A percentile compares a stretch with the other conserved stretches of the same genome.
Evolutionary conservation across 2,797 vertebrate species (phyloP).

Genomic region (Artibeus jamaicensis): DNA sequence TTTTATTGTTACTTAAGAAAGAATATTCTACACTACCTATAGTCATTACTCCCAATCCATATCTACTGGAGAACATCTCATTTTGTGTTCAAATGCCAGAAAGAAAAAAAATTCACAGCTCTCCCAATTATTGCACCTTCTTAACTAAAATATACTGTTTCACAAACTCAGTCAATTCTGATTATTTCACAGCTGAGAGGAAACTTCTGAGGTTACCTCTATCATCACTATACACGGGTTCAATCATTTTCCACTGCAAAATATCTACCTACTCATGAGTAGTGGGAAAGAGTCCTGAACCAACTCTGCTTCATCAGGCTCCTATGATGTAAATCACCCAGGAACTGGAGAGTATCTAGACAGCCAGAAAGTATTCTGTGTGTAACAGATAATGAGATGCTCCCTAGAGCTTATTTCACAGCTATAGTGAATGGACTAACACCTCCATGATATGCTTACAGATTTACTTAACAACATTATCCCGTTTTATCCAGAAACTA

Average conservation of each 20-base stretch:
- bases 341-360: background rate
- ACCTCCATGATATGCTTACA: background rate
- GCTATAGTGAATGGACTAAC: background rate
- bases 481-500: background rate
- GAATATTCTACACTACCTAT: background rate
- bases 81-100: background rate
- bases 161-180: background rate
- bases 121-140: background rate
- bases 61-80: background rate
- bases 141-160: constrained; percentile 9
- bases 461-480: constrained; percentile 21
- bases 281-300: background rate
- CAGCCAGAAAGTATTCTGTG: background rate
- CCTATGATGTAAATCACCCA: background rate
- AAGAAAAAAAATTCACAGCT: background rate
- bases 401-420: background rate
- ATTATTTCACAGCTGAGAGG: background rate
- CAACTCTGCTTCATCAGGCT: background rate
- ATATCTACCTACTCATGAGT: background rate
- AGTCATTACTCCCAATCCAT: background rate
- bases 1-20: background rate
- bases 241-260: background rate
- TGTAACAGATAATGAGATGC: background rate
- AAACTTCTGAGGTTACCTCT: background rate
- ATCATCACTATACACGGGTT: background rate